These are phyloP conservation scores for Daktulosphaira vitifoliae DNA, from an alignment of 1,140 invertebrate genomes.

Conservation along the genomic window DNA sequence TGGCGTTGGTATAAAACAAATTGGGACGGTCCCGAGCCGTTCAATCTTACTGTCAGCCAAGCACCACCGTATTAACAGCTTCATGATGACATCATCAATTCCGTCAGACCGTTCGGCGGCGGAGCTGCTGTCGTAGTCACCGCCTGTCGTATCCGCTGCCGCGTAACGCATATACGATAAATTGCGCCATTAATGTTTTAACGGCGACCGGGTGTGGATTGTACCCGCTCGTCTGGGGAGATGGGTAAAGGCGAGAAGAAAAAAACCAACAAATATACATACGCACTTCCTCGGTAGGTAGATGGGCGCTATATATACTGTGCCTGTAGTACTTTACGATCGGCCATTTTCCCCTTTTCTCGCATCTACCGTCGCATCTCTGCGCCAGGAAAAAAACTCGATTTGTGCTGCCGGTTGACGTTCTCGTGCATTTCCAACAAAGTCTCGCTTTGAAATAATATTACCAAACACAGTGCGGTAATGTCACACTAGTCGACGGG, in stretches of 20 bases:
- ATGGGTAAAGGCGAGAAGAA: neutral
- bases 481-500: no score
- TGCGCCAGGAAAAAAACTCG: no score
- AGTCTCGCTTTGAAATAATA: no score
- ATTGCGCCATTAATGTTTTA: slow-evolving; percentile 27
- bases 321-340: no score
- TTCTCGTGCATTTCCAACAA: no score
- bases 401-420: no score
- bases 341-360: no score
- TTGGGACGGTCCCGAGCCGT: slow-evolving; percentile 2
- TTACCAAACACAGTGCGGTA: no score
- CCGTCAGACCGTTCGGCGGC: neutral
- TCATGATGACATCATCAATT: slow-evolving; percentile 30
- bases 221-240: neutral
- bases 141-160: neutral
- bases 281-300: no score
- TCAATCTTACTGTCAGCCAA: slow-evolving; percentile 24
- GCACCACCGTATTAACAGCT: slow-evolving; percentile 20
- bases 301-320: no score
- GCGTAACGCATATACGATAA: neutral
- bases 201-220: slow-evolving; percentile 11
- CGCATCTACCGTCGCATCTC: no score
- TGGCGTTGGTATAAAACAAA: slow-evolving; percentile 4
- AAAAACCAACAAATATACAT: no score
- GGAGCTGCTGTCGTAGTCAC: neutral